Base-by-base conservation (phyloP, 2,113 vertebrate species). In the Progne subis region DNA sequence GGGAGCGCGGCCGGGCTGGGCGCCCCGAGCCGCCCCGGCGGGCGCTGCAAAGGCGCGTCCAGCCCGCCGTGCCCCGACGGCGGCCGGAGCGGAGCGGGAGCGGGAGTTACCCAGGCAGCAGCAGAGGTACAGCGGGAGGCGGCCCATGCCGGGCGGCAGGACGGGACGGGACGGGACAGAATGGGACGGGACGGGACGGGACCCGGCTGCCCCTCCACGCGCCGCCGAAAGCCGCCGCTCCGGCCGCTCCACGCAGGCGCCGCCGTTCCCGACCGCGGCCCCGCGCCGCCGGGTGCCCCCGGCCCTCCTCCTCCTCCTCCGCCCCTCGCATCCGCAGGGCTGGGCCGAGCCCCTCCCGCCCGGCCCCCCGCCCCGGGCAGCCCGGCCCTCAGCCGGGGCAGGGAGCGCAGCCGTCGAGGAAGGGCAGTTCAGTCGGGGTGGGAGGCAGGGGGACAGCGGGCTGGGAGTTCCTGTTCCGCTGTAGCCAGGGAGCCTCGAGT, bases 231-330 rank as follows among this genome's bases (percentile, higher is more conserved):
- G 94, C 85, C 79, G 59, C 65, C 5, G 19, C 96, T 93, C 87
- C 49, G 67, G 90, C 60, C 70, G 82, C 94, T 94, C 63, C 78
- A 97, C 97, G 97, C 97, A 98, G 96, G 97, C 97, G 97, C 97
- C 18, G 41, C 70, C 67, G 80, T 18, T 77, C 56, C 70, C 53
- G 17, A 50, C 70, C 59, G 85, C 64, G 75, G 64, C 89, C 83
- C 81, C 88, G 50, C 41, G 64, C 85, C 72, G 57, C 63, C 71
- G 29, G 76, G 55, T 31, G 67, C 67, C 77, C 86, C 82, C 61
- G 32, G 55, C 67, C 93, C 82, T 64, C 85, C 93, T 53, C 82
- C 88, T 47, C 81, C 86, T 31, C 60, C 72, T 76, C 76, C 76
- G 37, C 84, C 74, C 55, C 64, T 55, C 59, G 69, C 82, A 63